These are phyloP conservation scores for Cyrtodaria siliqua DNA, from an alignment of 2,888 invertebrate species.

Conservation along the genomic window DNA sequence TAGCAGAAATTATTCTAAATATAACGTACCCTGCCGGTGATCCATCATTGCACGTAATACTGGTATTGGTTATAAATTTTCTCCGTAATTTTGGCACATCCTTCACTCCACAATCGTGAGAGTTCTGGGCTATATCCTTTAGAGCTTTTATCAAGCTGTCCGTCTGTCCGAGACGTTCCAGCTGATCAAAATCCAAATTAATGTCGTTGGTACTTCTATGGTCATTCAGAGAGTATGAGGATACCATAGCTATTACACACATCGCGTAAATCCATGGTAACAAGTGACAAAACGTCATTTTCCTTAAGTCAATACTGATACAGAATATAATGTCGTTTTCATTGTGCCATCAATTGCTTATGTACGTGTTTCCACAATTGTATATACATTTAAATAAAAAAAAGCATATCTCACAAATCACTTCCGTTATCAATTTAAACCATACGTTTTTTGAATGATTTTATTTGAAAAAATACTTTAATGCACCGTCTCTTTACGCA, in stretches of 20 bases:
- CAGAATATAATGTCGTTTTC: conserved; percentile 30
- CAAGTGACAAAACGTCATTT: conserved; percentile 48
- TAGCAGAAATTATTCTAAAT: too few relatives aligned
- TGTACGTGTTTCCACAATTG: too few relatives aligned
- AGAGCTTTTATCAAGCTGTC: conserved; percentile 69
- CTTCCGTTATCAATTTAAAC: too few relatives aligned
- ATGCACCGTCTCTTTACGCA: too few relatives aligned
- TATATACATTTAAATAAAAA: too few relatives aligned
- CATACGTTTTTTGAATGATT: too few relatives aligned
- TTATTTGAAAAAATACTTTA: too few relatives aligned
- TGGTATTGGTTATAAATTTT: conserved; percentile 72
- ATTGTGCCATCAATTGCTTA: neutral
- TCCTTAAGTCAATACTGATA: conserved; percentile 22
- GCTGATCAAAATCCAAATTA: conserved; percentile 63
- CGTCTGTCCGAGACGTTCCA: conserved; percentile 68
- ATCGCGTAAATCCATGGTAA: conserved; percentile 50
- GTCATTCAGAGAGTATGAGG: conserved; percentile 42
- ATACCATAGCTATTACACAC: conserved; percentile 42
- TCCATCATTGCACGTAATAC: conserved; percentile 82
- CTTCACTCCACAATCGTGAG: conserved; percentile 79
- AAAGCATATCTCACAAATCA: too few relatives aligned
- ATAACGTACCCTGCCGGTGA: conserved; percentile 79
- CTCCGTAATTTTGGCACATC: conserved; percentile 77
- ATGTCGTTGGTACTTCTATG: conserved; percentile 66
- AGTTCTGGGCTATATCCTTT: conserved; percentile 76